Evolutionary conservation across 2,888 invertebrate genomes (phyloP).

Genomic region (Hylaea fasciaria): DNA sequence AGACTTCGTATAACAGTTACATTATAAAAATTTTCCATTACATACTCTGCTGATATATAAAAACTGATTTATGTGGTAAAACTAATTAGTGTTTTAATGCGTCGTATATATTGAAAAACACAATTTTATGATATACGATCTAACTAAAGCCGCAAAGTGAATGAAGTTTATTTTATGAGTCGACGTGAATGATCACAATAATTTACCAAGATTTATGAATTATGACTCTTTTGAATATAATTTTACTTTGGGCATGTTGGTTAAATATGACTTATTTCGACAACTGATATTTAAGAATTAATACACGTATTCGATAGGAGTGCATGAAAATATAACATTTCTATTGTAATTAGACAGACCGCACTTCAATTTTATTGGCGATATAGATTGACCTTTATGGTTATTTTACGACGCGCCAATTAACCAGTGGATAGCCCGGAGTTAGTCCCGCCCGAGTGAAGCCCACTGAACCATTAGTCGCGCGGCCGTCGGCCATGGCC

Average conservation of each 20-base stretch:
- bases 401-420: constrained; percentile 3
- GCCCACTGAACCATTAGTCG: constrained; percentile 4
- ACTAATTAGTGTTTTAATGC: constrained; percentile 2
- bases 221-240: neutral
- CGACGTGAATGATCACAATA: constrained; percentile 1
- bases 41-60: neutral
- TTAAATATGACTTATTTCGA: too few species aligned
- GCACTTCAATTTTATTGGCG: too few species aligned
- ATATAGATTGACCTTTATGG: neutral
- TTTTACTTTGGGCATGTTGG: neutral
- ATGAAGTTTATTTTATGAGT: constrained; percentile 1
- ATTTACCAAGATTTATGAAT: constrained; percentile 4
- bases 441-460: constrained; percentile 3
- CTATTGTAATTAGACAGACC: too few species aligned
- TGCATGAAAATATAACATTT: too few species aligned
- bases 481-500: too few species aligned
- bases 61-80: neutral
- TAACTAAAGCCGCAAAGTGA: neutral
- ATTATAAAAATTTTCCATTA: too few species aligned
- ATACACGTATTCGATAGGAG: too few species aligned
- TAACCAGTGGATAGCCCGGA: constrained; percentile 6
- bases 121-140: constrained; percentile 4
- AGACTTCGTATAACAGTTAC: too few species aligned
- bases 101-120: constrained; percentile 7
- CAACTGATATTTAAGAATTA: too few species aligned